These are phyloP conservation scores for Hippoglossus stenolepis DNA, from an alignment of 2,113 vertebrate species.

Conservation along the genomic window DNA sequence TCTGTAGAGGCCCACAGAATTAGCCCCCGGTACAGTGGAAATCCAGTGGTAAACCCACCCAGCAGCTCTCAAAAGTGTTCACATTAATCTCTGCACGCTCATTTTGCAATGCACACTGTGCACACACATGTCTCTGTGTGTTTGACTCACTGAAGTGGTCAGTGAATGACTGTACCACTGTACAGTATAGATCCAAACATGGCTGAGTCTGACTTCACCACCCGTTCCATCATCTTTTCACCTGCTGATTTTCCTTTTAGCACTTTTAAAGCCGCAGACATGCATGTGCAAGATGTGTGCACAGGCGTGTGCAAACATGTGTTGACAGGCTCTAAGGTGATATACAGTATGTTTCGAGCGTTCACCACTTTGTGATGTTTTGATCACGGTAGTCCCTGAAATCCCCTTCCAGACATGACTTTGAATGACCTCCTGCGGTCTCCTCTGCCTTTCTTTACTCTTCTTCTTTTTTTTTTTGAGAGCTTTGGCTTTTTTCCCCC, in stretches of 20 bases:
- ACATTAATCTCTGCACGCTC: conserved; percentile 51
- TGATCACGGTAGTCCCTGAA: conserved; percentile 8
- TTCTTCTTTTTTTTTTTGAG: conserved; percentile 10
- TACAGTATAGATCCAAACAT: conserved; percentile 40
- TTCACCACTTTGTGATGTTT: conserved; percentile 41
- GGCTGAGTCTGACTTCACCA: conserved; percentile 36
- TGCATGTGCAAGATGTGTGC: conserved; percentile 15
- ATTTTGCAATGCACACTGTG: conserved; percentile 11
- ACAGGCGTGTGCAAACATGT: conserved; percentile 27
- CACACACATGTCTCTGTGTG: conserved; percentile 32
- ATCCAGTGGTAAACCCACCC: conserved; percentile 74
- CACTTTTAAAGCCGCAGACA: conserved; percentile 45
- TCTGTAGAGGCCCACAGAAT: conserved; percentile 65
- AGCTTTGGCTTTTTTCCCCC: conserved; percentile 33
- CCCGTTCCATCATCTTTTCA: conserved; percentile 33
- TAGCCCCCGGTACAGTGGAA: conserved; percentile 62
- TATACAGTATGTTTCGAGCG: conserved; percentile 7
- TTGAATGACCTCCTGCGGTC: conserved; percentile 45
- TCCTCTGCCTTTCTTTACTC: conserved; percentile 7
- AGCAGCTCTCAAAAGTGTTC: conserved; percentile 67
- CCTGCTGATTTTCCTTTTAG: conserved; percentile 60
- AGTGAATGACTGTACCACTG: conserved; percentile 15
- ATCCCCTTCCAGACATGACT: conserved; percentile 40
- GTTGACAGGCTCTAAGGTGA: conserved; percentile 39
- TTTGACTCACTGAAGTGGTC: conserved; percentile 47